Evolutionary conservation across 2,113 vertebrate genomes (phyloP).

Genomic region (Callipepla squamata): DNA sequence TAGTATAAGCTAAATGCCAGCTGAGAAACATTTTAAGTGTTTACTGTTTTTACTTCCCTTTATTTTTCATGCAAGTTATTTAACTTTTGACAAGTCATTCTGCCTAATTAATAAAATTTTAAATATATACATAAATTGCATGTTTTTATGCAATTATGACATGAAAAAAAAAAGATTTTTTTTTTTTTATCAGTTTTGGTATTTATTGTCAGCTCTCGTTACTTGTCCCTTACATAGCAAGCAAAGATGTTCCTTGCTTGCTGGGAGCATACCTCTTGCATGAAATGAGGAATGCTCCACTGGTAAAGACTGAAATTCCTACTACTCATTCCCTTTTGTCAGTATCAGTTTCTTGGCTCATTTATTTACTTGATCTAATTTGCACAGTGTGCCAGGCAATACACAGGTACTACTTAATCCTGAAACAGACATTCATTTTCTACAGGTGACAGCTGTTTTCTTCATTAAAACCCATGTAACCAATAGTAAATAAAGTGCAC

Average conservation of each 20-base stretch:
- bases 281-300: background rate
- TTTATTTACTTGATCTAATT: background rate
- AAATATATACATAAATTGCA: background rate
- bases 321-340: background rate
- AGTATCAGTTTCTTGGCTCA: background rate
- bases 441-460: background rate
- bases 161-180: background rate
- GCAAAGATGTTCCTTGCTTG: background rate
- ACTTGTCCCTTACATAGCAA: background rate
- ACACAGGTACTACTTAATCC: background rate
- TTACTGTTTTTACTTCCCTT: background rate
- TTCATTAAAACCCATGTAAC: background rate
- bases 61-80: background rate
- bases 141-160: background rate
- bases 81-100: background rate
- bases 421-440: background rate
- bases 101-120: background rate
- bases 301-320: background rate
- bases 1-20: background rate
- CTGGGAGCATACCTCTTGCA: background rate
- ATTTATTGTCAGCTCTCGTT: background rate
- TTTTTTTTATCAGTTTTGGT: background rate
- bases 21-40: background rate
- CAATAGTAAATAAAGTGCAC: slow-evolving; percentile 39
- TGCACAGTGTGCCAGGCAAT: background rate